Base-by-base conservation (phyloP, 2,888 invertebrate genomes). In the Tiliacea aurago region DNA sequence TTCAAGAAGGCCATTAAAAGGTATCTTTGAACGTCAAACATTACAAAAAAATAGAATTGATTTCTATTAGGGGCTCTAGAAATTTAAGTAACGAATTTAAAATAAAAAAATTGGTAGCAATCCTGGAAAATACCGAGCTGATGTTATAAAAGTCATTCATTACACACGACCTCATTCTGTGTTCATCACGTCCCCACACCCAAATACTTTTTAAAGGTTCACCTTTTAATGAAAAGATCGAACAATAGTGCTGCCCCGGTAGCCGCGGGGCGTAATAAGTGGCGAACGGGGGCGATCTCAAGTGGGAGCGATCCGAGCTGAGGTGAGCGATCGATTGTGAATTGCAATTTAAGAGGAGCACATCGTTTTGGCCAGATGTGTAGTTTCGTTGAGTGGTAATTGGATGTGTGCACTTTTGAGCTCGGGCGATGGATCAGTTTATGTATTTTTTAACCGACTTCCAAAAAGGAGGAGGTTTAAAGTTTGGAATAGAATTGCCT, bases 231-330 rank as follows among this genome's bases (percentile, higher is more conserved):
- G 81, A 87, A 86, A 85, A 84, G 49, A 84, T 86, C 81, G 87
- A 86, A 87, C 87, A 87, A 87, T 87, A 83, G 84, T 86, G 77
- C 58, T 71, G 84, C 85, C 82, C 86, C 67, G 70, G 70, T 81
- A 74, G 80, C 87, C 88, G 84, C 85, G 83, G 82, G 87, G 85
- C 82, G 85, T 80, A 86, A 86, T 86, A 86, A 87, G 86, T 78
- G 82, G 68, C 74, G 83, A 68, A 65, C 66, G 79, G 73, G 85
- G 84, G 85, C 79, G 83, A 83, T 74, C 76, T 82, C 84, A 82
- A 86, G 86, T 87, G 86, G 80, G 78, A 76, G 76, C 81, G 73
- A 76, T 76, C 49, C 70, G 66, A 74, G 82, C 70, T 84, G 80
- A 86, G 85, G 80, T 75, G 72, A 77, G 80, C 85, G 82, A 86